These are phyloP conservation scores for Mustelus asterias DNA, from an alignment of 2,113 vertebrate genomes.

Conservation along the genomic window DNA sequence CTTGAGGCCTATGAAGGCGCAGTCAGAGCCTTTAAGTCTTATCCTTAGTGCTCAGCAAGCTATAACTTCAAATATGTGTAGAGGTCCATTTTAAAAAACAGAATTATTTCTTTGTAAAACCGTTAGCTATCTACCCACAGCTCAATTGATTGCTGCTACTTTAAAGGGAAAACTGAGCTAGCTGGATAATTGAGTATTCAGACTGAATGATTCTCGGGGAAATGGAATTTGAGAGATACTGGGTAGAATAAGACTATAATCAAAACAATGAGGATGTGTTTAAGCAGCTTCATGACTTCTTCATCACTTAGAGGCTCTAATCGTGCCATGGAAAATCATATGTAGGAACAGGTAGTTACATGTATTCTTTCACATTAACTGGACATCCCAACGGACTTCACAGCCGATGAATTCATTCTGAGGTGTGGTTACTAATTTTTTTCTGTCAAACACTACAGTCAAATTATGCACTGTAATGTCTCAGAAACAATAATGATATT, in stretches of 20 bases:
- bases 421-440: neutral
- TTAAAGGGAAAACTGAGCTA: neutral
- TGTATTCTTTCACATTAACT: neutral
- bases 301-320: neutral
- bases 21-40: neutral
- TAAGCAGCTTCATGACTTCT: neutral
- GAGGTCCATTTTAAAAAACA: neutral
- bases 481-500: neutral
- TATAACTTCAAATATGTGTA: neutral
- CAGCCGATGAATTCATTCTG: neutral
- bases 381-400: neutral
- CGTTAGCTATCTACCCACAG: neutral
- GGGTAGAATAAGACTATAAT: neutral
- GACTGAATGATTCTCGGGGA: neutral
- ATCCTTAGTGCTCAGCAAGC: neutral
- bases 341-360: neutral
- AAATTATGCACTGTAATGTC: neutral
- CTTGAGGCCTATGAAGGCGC: neutral
- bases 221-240: neutral
- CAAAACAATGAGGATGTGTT: neutral
- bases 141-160: neutral
- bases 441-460: neutral
- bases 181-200: neutral
- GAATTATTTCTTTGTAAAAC: slow-evolving; percentile 17
- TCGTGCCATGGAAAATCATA: neutral